Evolutionary conservation across 2,113 vertebrate species (phyloP), one percentile per base, ranked within the genome.

Genomic region (Fulica atra): DNA sequence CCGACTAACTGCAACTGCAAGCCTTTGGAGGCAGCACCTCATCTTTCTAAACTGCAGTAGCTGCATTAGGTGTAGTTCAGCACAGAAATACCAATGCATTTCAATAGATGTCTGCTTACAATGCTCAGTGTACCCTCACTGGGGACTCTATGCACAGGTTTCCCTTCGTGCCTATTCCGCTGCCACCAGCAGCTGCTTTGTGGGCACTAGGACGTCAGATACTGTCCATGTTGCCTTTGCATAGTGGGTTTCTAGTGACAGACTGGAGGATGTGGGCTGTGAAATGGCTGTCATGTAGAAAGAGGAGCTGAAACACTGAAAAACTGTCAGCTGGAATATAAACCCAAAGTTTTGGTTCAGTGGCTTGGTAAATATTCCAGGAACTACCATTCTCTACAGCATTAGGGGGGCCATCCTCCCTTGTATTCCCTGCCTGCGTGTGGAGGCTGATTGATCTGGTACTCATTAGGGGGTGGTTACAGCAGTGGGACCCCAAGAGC

Each of bases 351-450:
- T 94, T 94, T 76, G 66, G 71, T 91, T 95, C 81, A 93, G 78
- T 88, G 76, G 77, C 63, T 88, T 89, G 82, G 81, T 88, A 94
- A 96, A 93, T 93, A 94, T 95, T 95, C 84, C 89, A 81, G 78
- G 89, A 96, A 97, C 74, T 82, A 76, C 82, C 54, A 48, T 64
- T 92, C 51, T 83, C 81, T 81, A 5, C 25, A 36, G 88, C 35
- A 70, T 77, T 51, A 68, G 86, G 56, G 53, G 31, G 56, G 31
- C 40, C 86, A 70, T 81, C 56, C 92, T 90, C 77, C 84, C 89
- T 86, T 59, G 5, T 70, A 76, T 64, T 79, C 53, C 77, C 36
- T 26, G 44, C 80, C 38, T 91, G 57, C 51, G 48, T 65, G 76
- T 40, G 66, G 86, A 65, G 82, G 35, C 70, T 73, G 84, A 65